A percentile compares a stretch with the other conserved stretches of the same genome.
These are phyloP conservation scores for Porites cylindrica DNA, from an alignment of 92 coral and sea anemone species.

Conservation along the genomic window DNA sequence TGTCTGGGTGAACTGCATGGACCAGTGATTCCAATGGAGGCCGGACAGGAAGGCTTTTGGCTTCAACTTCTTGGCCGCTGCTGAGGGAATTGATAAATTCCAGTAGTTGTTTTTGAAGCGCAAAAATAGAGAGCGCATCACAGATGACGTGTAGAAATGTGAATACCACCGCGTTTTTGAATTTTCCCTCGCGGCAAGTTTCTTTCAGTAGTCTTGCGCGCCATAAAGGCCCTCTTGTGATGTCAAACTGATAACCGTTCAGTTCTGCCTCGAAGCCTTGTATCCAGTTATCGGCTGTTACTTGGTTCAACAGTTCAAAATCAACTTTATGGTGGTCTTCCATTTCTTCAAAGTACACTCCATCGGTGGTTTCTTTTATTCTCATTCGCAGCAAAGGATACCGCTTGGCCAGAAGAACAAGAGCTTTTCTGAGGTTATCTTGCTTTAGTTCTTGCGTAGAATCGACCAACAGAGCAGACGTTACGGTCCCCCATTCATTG, in stretches of 20 bases:
- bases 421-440: slow-evolving; percentile 17
- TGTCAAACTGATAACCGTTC: not conserved
- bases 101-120: not conserved
- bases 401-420: slow-evolving; percentile 5
- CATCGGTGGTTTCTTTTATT: not conserved
- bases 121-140: slow-evolving; percentile 25
- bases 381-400: slow-evolving; percentile 31
- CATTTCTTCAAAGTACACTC: slow-evolving; percentile 41
- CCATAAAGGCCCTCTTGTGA: slow-evolving; percentile 34
- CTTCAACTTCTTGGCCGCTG: slow-evolving; percentile 15
- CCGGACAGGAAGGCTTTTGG: slow-evolving; percentile 20
- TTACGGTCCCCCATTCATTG: slow-evolving; percentile 25
- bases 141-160: slow-evolving; percentile 18
- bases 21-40: slow-evolving; percentile 15
- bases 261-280: slow-evolving; percentile 25
- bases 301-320: slow-evolving; percentile 15
- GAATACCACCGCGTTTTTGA: slow-evolving; percentile 18
- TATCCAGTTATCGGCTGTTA: slow-evolving; percentile 19
- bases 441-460: slow-evolving; percentile 21
- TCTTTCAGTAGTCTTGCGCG: slow-evolving; percentile 17
- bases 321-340: slow-evolving; percentile 20
- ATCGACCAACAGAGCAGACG: slow-evolving; percentile 24
- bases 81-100: not conserved
- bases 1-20: not conserved
- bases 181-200: not conserved